These are phyloP conservation scores for Bos javanicus DNA, from an alignment of 2,113 vertebrate species.

Conservation along the genomic window DNA sequence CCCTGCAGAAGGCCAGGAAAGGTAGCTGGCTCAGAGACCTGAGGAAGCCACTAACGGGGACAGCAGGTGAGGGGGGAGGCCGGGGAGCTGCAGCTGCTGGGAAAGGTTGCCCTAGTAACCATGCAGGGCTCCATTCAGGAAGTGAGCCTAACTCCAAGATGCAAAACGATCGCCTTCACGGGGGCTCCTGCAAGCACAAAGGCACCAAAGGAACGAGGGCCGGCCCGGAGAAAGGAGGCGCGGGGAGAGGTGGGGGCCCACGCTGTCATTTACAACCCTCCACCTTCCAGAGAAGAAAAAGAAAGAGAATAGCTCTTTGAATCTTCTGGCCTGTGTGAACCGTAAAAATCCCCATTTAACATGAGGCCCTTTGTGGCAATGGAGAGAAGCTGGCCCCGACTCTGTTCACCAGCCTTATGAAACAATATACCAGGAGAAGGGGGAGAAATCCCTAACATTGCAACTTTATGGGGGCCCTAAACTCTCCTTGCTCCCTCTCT, in stretches of 20 bases:
- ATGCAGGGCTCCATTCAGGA: constrained; percentile 47
- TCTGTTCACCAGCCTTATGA: constrained; percentile 60
- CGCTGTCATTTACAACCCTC: constrained; percentile 8
- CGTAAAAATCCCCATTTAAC: constrained; percentile 69
- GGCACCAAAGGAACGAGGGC: not conserved
- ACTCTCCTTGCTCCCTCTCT: not conserved
- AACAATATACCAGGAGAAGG: constrained; percentile 25
- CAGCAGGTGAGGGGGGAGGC: constrained; percentile 64
- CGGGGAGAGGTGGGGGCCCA: not conserved
- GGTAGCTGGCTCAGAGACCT: constrained; percentile 3
- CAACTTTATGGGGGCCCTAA: constrained; percentile 29
- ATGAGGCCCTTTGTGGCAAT: constrained; percentile 57
- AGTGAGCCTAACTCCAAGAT: constrained; percentile 56
- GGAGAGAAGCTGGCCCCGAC: constrained; percentile 72
- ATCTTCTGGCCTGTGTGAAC: constrained; percentile 61
- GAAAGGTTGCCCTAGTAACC: constrained; percentile 74
- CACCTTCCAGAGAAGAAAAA: constrained; percentile 25
- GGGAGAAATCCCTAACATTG: constrained; percentile 36
- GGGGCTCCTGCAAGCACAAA: constrained; percentile 27
- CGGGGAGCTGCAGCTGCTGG: constrained; percentile 17
- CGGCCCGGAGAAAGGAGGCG: not conserved
- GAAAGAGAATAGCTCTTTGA: constrained; percentile 22
- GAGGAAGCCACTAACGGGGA: constrained; percentile 39
- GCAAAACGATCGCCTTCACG: constrained; percentile 40
- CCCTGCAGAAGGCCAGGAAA: not conserved